A percentile compares a stretch with the other conserved stretches of the same genome.
Conservation (phyloP, 2,888 invertebrate species). For the Limulus polyphemus region DNA sequence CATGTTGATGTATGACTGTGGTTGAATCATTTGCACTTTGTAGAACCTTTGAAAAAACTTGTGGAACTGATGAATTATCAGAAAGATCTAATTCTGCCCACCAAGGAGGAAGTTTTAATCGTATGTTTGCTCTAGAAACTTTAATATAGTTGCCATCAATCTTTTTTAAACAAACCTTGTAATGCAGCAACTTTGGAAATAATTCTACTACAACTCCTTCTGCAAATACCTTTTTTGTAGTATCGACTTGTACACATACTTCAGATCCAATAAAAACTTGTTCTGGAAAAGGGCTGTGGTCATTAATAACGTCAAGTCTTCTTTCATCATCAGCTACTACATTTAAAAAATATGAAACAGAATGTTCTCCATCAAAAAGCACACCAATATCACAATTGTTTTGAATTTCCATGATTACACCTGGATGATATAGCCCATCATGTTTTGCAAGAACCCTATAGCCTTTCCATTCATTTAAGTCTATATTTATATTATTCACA, state of each 20-base stretch:
- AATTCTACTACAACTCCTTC: slow-evolving; percentile 67
- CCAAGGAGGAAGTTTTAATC: slow-evolving; percentile 88
- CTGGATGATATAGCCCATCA: slow-evolving; percentile 68
- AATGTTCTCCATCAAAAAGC: slow-evolving; percentile 12
- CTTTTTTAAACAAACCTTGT: slow-evolving; percentile 47
- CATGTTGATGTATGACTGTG: too few species aligned
- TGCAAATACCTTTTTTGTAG: slow-evolving; percentile 57
- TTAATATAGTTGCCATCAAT: slow-evolving; percentile 15
- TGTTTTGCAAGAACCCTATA: slow-evolving; percentile 81
- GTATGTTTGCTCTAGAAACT: slow-evolving; percentile 66
- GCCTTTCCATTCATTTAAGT: slow-evolving; percentile 85
- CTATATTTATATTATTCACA: slow-evolving; percentile 41
- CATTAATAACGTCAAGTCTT: slow-evolving; percentile 36
- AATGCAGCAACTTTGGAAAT: slow-evolving; percentile 52
- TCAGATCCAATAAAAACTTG: slow-evolving; percentile 64
- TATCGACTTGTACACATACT: slow-evolving; percentile 52
- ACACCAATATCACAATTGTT: slow-evolving; percentile 19
- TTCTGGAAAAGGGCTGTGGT: slow-evolving; percentile 66
- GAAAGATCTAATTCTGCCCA: slow-evolving; percentile 69
- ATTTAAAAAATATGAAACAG: too few species aligned
- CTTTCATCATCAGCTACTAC: slow-evolving; percentile 7
- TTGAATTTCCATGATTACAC: slow-evolving; percentile 54
- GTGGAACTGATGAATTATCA: too few species aligned
- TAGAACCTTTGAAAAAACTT: too few species aligned
- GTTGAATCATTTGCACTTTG: too few species aligned